Evolutionary conservation across 2,113 vertebrate genomes (phyloP).

Genomic region (Odontesthes bonariensis): DNA sequence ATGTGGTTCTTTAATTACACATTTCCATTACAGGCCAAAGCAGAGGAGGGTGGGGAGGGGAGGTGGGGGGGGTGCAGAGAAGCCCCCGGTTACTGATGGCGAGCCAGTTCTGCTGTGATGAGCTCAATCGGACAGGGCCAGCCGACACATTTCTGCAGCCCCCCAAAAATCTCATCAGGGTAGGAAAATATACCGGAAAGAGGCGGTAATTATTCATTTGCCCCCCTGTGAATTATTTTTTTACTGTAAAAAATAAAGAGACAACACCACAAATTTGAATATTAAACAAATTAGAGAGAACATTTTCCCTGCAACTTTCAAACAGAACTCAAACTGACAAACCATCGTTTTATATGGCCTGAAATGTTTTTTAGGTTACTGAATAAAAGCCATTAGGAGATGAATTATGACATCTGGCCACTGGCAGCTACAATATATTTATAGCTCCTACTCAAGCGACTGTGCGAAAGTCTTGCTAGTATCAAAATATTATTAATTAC

Average conservation of each 20-base stretch:
- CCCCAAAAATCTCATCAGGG: constrained; percentile 61
- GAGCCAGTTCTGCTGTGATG: constrained; percentile 69
- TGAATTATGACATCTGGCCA: constrained; percentile 48
- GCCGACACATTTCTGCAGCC: constrained; percentile 56
- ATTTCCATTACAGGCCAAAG: constrained; percentile 81
- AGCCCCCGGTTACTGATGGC: constrained; percentile 72
- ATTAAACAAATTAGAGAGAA: not conserved
- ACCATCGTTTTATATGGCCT: constrained; percentile 6
- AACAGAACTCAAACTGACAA: constrained; percentile 42
- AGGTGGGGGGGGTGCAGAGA: constrained; percentile 46
- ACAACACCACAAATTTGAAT: constrained; percentile 14
- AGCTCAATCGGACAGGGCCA: constrained; percentile 62
- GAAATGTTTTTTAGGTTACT: constrained; percentile 38
- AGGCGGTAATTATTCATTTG: constrained; percentile 56
- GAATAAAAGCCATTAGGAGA: constrained; percentile 33
- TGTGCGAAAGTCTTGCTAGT: constrained; percentile 32
- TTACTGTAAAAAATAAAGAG: constrained; percentile 30
- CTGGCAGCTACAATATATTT: constrained; percentile 27
- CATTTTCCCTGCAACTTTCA: constrained; percentile 5
- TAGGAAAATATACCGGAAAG: constrained; percentile 43
- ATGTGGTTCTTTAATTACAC: constrained; percentile 85
- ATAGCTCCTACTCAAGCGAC: constrained; percentile 39
- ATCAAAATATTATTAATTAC: constrained; percentile 60
- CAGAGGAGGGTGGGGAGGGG: constrained; percentile 41
- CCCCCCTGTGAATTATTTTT: constrained; percentile 53